A percentile compares a stretch with the other conserved stretches of the same genome.
Conservation (phyloP, 2,797 vertebrate genomes). For the Urophycis tenuis region DNA sequence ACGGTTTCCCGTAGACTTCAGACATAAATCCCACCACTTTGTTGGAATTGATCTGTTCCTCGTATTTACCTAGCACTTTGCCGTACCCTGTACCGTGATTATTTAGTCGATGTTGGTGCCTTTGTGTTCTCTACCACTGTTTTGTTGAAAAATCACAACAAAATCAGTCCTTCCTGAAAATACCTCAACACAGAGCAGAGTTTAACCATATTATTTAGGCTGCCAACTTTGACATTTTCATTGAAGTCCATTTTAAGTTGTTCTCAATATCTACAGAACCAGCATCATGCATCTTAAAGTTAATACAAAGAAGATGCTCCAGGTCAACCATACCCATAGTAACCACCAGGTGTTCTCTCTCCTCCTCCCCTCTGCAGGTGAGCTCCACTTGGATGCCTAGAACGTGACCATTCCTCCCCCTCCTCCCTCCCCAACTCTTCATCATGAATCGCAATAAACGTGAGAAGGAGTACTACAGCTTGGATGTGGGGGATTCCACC, state of each 20-base stretch:
- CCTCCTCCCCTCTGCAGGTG: slow-evolving; percentile 46
- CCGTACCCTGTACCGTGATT: neutral
- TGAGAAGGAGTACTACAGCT: slow-evolving; percentile 96
- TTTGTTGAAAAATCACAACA: neutral
- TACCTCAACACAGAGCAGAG: neutral
- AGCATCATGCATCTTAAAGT: neutral
- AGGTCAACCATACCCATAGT: neutral
- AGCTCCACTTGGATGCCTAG: slow-evolving; percentile 65
- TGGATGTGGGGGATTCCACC: slow-evolving; percentile 96
- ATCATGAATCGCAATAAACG: slow-evolving; percentile 97
- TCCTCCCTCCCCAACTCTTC: slow-evolving; percentile 49
- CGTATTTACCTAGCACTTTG: neutral
- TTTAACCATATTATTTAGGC: neutral
- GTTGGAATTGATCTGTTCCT: neutral
- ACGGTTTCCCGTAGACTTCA: neutral
- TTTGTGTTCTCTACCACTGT: neutral
- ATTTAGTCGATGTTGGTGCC: neutral
- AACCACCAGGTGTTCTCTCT: neutral
- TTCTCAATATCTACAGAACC: neutral
- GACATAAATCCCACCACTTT: neutral
- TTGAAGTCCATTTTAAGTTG: neutral
- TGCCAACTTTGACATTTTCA: neutral
- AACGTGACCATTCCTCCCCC: slow-evolving; percentile 22
- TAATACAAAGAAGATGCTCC: neutral
- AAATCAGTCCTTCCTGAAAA: neutral